Evolutionary conservation across 2,888 invertebrate genomes (phyloP), one percentile per base, ranked within the genome.

Genomic region (Oligia fasciuncula): DNA sequence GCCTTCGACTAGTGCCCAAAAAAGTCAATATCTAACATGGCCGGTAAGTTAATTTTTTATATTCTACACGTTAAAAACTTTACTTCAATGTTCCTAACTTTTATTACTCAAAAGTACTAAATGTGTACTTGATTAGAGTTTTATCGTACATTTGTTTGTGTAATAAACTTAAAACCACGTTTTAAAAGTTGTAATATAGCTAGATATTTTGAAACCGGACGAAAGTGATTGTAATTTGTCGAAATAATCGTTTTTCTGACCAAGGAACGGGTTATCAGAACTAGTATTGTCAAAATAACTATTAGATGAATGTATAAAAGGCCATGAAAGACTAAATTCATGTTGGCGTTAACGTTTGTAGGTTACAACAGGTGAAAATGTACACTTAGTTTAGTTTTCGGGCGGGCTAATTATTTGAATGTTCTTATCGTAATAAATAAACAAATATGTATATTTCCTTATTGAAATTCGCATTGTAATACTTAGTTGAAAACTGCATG

Each of bases 21-120:
- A 77, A 70, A 84, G 29, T 78, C 51, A 57, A 63, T 43, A 63
- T 14, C n/a, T 54, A 84, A 67, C 83, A 95, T 95, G 95, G 94
- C 95, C 88, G 95, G 95, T 95, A 88, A 79, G 95, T 92, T 86
- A 35, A 69, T 62, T 75, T 82, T 88, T 82, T 46, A 84, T 80
- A 79, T 81, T 62, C 73, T 57, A 29, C 51, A 5, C 6, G 0
- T 1, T 0, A 1, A 65, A 63, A 65, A 72, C 17, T 66, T 57
- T 62, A 51, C 11, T 49, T 35, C 0, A n/a, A 3, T 14, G 66
- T 3, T 43, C 13, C 23, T 60, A 74, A 60, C 40, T 68, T 76
- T 69, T 62, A 63, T 14, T 69, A 63, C 1, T 0, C 17, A 54
- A 19, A 81, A 49, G 3, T 65, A 23, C 11, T 3, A 35, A 46